These are phyloP conservation scores for Nothoprocta perdicaria DNA, from an alignment of 2,113 vertebrate species.

Conservation along the genomic window DNA sequence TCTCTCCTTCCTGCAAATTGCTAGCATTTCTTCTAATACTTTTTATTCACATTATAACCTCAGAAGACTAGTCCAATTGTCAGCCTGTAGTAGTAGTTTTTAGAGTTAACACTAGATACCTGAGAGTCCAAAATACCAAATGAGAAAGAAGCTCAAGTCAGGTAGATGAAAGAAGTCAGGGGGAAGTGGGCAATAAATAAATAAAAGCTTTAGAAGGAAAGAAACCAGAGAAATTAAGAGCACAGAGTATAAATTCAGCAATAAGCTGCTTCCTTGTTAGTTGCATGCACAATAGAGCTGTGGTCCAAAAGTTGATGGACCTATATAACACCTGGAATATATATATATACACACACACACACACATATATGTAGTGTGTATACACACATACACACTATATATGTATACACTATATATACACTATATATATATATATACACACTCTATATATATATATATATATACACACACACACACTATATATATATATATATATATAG, in stretches of 20 bases:
- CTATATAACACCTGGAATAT: not conserved
- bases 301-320: not conserved
- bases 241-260: not conserved
- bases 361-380: too few species aligned
- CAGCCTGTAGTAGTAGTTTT: not conserved
- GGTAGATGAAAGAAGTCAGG: not conserved
- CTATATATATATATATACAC: too few species aligned
- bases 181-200: not conserved
- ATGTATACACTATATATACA: too few species aligned
- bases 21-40: not conserved
- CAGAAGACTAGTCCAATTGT: not conserved
- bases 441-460: too few species aligned
- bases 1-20: not conserved
- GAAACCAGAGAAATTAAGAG: not conserved
- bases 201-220: not conserved
- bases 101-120: not conserved
- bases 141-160: not conserved
- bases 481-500: too few species aligned
- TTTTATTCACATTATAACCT: not conserved
- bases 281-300: not conserved
- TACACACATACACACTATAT: too few species aligned
- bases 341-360: too few species aligned
- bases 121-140: not conserved
- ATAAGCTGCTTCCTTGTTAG: not conserved
- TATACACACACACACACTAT: too few species aligned